Base-by-base conservation (phyloP, 2,888 invertebrate species). In the Conus canariensis region DNA sequence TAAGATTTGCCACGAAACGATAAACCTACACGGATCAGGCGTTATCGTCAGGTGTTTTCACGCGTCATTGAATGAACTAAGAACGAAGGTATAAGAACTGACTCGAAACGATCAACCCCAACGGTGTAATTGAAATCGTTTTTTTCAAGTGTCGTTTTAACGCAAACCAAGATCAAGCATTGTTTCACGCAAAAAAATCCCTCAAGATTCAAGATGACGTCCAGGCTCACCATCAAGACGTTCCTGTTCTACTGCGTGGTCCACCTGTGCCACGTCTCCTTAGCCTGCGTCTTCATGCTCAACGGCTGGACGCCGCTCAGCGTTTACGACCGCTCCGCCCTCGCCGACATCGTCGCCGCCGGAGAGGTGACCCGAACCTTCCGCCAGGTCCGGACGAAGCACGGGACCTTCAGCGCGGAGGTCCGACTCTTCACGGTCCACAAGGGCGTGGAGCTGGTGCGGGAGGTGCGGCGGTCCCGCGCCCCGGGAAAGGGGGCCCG, bases 291-390 rank as follows among this genome's bases (percentile, higher is more conserved):
- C n/a, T 93, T 95, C 82, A 92, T 96, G 22, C 92, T 96, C 56
- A 95, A 96, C 91, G 96, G 95, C n/a, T 96, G 96, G 96, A 93
- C 92, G 25, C 95, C 96, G 1, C 91, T 95, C 87, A 92, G 94
- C 9, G 93, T 95, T 2, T 93, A 92, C 77, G 94, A 95, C 74
- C 91, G 95, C 14, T 94, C 95, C 5, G 91, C 91, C 0, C 92
- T 93, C 14, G 95, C 95, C 0, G 95, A 95, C 85, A 92, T 95
- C 16, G 95, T 95, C 22, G 92, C 94, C 1, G 91, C 94, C 16
- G 95, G 93, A 0, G 91, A 93, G 70, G 95, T 94, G 0, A 25
- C 94, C 30, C 91, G 92, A 9, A 92, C 95, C 19, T 95, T 93
- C 92, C 95, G 95, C 89, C 93, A 93, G 12, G 85, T 90, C 67